Base-by-base conservation (phyloP, 2,113 vertebrate species). In the Cyphomyrus plagiostoma region DNA sequence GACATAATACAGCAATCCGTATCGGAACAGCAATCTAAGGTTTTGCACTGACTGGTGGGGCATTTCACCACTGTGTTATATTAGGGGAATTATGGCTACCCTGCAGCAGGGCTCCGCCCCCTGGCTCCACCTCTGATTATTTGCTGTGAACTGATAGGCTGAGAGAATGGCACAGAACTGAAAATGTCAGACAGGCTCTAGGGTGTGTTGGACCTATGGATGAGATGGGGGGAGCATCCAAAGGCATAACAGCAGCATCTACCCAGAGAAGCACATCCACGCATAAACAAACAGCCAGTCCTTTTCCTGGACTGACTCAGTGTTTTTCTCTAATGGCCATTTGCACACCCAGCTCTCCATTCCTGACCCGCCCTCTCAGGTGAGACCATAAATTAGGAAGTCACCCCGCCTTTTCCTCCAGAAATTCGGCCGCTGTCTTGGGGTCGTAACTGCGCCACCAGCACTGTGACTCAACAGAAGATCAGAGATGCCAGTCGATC, bases 151-250 rank as follows among this genome's bases (percentile, higher is more conserved):
- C 93, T 99, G 98, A 94, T 97, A 95, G 93, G 98, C 97, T 0
- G 98, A 97, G 92, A 99, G 98, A 49, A 99, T 95, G 91, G 93
- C 93, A 93, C 98, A 97, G 92, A 99, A 98, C 90, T 95, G 93
- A 98, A 99, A 93, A 97, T 97, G 92, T 98, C 98, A 45, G 98
- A 99, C 90, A 99, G 93, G 92, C 97, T 96, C 92, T 99, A 96
- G 2, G 98, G 98, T 98, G 99, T 98, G 92, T 96, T 97, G 92
- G 97, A 99, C 91, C 99, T 98, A 98, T 99, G 92, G 42, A 92
- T 89, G 66, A 6, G 90, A 91, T 91, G 77, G 48, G 89, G 82
- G 82, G 46, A 52, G n/a, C 56, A 58, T 9, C n/a, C 74, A 17
- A 39, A 80, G 74, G 74, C 19, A 35, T 77, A 39, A 39, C 70